Evolutionary conservation across 2,113 vertebrate species (phyloP).

Genomic region (Hippocampus comes): DNA sequence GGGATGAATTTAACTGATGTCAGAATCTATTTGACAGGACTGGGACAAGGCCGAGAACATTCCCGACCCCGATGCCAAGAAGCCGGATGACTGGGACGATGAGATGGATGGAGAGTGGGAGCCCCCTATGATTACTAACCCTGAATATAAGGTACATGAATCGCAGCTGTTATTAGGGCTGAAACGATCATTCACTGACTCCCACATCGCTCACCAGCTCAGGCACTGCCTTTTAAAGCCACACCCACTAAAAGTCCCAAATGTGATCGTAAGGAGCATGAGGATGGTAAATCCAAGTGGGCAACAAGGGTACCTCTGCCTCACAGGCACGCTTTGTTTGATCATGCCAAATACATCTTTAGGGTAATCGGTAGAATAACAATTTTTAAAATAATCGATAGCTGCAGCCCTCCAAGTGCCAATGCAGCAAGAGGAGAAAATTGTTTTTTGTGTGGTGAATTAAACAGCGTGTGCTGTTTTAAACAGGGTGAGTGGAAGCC

Average conservation of each 20-base stretch:
- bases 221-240: too few relatives aligned
- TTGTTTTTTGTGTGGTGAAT: background rate
- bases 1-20: background rate
- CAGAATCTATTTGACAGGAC: conserved; percentile 55
- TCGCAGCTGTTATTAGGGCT: background rate
- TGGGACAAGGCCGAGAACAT: conserved; percentile 83
- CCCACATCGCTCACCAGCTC: too few relatives aligned
- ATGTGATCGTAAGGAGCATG: too few relatives aligned
- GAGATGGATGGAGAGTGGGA: conserved; percentile 85
- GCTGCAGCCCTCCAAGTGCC: too few relatives aligned
- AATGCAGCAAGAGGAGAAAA: background rate
- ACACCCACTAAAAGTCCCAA: too few relatives aligned
- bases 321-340: too few relatives aligned
- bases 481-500: conserved; percentile 77
- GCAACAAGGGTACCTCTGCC: background rate
- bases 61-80: conserved; percentile 80
- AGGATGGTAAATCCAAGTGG: background rate
- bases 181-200: background rate
- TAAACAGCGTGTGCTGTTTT: background rate
- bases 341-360: too few relatives aligned
- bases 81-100: conserved; percentile 81
- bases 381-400: too few relatives aligned
- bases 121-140: conserved; percentile 77
- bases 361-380: too few relatives aligned
- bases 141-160: conserved; percentile 76